These are phyloP conservation scores for Trisateles emortualis DNA, from an alignment of 2,888 invertebrate species.

Conservation along the genomic window DNA sequence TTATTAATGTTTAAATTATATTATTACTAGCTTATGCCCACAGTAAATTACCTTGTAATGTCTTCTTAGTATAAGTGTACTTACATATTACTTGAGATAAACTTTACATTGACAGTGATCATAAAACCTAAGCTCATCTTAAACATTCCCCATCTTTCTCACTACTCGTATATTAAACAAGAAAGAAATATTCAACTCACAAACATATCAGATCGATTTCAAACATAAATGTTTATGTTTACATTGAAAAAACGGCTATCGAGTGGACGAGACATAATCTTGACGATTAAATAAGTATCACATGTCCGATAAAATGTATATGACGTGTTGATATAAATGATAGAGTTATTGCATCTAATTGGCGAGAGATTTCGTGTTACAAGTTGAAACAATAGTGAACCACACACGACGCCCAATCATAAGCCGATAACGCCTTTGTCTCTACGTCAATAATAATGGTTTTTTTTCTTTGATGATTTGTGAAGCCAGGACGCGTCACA, in stretches of 20 bases:
- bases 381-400: constrained; percentile 61
- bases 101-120: constrained; percentile 15
- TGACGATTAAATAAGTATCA: constrained; percentile 43
- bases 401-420: constrained; percentile 82
- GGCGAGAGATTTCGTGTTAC: constrained; percentile 52
- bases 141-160: constrained; percentile 21
- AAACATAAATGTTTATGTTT: constrained; percentile 47
- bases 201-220: constrained; percentile 51
- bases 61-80: constrained; percentile 19
- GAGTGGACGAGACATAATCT: constrained; percentile 29
- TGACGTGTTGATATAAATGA: constrained; percentile 53
- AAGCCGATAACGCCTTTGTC: constrained; percentile 74
- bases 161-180: constrained; percentile 40
- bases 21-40: no score
- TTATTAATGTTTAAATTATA: background rate
- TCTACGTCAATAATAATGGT: constrained; percentile 70
- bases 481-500: constrained; percentile 82
- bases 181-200: constrained; percentile 32
- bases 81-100: constrained; percentile 28
- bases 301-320: constrained; percentile 42
- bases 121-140: constrained; percentile 26
- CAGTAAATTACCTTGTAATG: constrained; percentile 20
- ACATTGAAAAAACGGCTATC: constrained; percentile 41
- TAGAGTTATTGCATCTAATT: constrained; percentile 72
- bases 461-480: constrained; percentile 80